Evolutionary conservation across 2,888 invertebrate species (phyloP), one percentile per base, ranked within the genome.

Genomic region (Drosophila hamatofila): DNA sequence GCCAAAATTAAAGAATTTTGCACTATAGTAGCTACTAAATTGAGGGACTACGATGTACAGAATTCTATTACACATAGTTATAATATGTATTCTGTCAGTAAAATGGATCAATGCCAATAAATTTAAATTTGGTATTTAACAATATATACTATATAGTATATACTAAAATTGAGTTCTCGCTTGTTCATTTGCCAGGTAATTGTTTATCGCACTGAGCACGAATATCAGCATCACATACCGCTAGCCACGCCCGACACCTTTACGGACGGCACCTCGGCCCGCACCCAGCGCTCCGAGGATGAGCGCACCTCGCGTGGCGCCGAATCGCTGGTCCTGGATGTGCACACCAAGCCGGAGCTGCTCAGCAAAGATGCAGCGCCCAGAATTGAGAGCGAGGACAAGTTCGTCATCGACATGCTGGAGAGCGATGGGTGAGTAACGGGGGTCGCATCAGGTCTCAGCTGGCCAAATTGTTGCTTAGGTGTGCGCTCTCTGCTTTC

Each of bases 241-340:
- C 88, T 92, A 80, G 94, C 93, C 83, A 93, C 92, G 30, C 93
- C 94, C 25, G 94, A 93, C 39, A 93, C 93, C 14, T 94, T 94
- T 8, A 93, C 94, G 56, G 92, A 92, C n/a, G 94, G 94, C 51
- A 95, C 94, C 4, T 95, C 94, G 60, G 94, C 94, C 3, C 94
- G 95, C 6, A 93, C 94, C 6, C 92, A 93, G 11, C 94, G 94
- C 66, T 94, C 95, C 0, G 96, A 96, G 78, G 96, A 96, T 68
- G 96, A 96, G 81, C 94, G 95, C 37, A 96, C 96, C 9, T 96
- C 96, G 0, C 95, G 95, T 68, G 96, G 95, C 0, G 95, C 95
- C 2, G 96, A 96, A 71, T 96, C 96, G 0, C 91, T 96, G 51
- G 93, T 93, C 12, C 92, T 94, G 35, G 94, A 95, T 61, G 83